Percentiles rank a stretch among this genome's conserved stretches.
These are phyloP conservation scores for Adoxophyes honmai DNA, from an alignment of 1,140 invertebrate genomes.

Conservation along the genomic window DNA sequence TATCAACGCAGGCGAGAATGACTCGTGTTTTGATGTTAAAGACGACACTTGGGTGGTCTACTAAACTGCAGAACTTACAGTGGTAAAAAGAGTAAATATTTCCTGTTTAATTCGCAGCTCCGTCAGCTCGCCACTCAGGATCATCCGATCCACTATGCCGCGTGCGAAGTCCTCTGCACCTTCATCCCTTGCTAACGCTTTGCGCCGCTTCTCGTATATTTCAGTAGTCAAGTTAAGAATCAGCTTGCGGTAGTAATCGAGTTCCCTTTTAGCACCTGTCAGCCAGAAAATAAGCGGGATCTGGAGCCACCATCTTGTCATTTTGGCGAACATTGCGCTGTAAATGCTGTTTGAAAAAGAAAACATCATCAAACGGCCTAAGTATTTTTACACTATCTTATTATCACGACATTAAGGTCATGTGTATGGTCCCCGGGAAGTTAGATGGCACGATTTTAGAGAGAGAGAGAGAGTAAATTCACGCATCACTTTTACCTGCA, in stretches of 20 bases:
- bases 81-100: conserved; percentile 53
- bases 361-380: neutral
- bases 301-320: conserved; percentile 58
- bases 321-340: conserved; percentile 43
- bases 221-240: conserved; percentile 38
- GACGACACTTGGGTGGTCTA: too few relatives aligned
- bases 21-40: too few relatives aligned
- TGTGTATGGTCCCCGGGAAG: too few relatives aligned
- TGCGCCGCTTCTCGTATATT: conserved; percentile 37
- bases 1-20: too few relatives aligned
- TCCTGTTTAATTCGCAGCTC: conserved; percentile 43
- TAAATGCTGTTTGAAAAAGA: conserved; percentile 42
- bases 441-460: too few relatives aligned
- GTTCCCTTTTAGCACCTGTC: conserved; percentile 24
- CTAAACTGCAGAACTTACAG: too few relatives aligned
- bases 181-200: conserved; percentile 18
- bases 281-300: conserved; percentile 46
- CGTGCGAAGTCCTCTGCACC: conserved; percentile 25
- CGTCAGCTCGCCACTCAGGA: conserved; percentile 34
- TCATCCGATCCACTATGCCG: conserved; percentile 47
- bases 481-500: too few relatives aligned
- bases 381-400: too few relatives aligned
- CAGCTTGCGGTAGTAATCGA: conserved; percentile 28
- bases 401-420: too few relatives aligned
- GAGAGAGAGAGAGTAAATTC: too few relatives aligned